These are phyloP conservation scores for Cantharis nigra DNA, from an alignment of 2,888 invertebrate species.

Conservation along the genomic window DNA sequence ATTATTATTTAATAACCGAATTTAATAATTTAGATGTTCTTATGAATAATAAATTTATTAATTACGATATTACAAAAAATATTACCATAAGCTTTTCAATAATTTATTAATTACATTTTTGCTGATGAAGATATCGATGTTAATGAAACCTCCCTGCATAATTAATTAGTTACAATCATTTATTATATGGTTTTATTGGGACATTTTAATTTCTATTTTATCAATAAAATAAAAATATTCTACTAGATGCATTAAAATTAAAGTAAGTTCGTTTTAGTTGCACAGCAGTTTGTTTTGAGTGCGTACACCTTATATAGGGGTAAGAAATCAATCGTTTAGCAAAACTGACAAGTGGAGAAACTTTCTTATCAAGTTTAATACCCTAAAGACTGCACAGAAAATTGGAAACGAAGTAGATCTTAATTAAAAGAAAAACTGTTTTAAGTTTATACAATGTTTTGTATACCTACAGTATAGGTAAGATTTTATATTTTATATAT, in stretches of 20 bases:
- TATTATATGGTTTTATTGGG: neutral
- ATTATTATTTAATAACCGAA: neutral
- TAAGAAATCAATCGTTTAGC: slow-evolving; percentile 1
- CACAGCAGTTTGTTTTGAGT: neutral
- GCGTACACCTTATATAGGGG: neutral
- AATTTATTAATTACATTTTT: neutral
- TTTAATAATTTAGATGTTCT: neutral
- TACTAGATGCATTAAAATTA: neutral
- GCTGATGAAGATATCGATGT: neutral
- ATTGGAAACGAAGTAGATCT: slow-evolving; percentile 2
- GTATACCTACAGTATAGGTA: neutral
- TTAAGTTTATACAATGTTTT: neutral
- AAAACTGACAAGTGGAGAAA: slow-evolving; percentile 1
- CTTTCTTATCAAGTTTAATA: slow-evolving; percentile 5
- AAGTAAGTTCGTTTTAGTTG: neutral
- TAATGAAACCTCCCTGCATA: neutral
- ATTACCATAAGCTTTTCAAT: neutral
- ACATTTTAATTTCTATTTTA: neutral
- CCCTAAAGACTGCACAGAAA: neutral
- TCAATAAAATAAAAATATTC: neutral
- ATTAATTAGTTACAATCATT: neutral
- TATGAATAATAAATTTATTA: neutral
- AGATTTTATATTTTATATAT: neutral
- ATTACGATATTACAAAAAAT: neutral
- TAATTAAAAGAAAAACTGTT: neutral